A percentile compares a stretch with the other conserved stretches of the same genome.
Evolutionary conservation across 2,797 vertebrate genomes (phyloP).

Genomic region (Chelmon rostratus): DNA sequence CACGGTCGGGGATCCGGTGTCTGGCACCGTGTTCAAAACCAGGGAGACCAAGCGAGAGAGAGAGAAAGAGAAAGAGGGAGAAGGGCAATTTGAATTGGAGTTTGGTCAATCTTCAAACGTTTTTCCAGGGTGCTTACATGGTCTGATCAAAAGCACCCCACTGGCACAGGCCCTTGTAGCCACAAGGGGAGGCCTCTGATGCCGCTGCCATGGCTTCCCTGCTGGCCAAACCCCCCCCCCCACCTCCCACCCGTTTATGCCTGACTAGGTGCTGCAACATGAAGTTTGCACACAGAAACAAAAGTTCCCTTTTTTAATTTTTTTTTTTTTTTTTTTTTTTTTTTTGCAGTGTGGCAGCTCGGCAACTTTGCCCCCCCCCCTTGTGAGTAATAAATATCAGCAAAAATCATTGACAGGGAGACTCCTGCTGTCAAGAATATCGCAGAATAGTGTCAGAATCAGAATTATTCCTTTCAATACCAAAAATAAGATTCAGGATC

Average conservation of each 20-base stretch:
- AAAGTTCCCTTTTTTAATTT: neutral
- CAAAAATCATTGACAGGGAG: neutral
- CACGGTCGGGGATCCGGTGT: constrained; percentile 60
- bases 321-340: neutral
- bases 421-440: neutral
- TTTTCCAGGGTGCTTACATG: constrained; percentile 79
- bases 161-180: constrained; percentile 73
- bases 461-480: neutral
- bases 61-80: constrained; percentile 45
- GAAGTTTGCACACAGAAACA: constrained; percentile 37
- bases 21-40: constrained; percentile 75
- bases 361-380: neutral
- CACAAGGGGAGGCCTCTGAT: constrained; percentile 74
- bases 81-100: constrained; percentile 75
- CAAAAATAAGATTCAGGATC: neutral
- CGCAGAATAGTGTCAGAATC: neutral
- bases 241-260: constrained; percentile 4
- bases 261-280: constrained; percentile 43
- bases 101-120: constrained; percentile 82
- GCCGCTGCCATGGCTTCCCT: constrained; percentile 68
- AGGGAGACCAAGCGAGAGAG: constrained; percentile 47
- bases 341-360: neutral
- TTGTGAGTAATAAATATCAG: neutral
- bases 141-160: constrained; percentile 78
- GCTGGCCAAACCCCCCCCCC: constrained; percentile 36